phyloP scores from a whole-genome alignment of 2,888 invertebrate genomes.

The Scaptomyza flava region DNA sequence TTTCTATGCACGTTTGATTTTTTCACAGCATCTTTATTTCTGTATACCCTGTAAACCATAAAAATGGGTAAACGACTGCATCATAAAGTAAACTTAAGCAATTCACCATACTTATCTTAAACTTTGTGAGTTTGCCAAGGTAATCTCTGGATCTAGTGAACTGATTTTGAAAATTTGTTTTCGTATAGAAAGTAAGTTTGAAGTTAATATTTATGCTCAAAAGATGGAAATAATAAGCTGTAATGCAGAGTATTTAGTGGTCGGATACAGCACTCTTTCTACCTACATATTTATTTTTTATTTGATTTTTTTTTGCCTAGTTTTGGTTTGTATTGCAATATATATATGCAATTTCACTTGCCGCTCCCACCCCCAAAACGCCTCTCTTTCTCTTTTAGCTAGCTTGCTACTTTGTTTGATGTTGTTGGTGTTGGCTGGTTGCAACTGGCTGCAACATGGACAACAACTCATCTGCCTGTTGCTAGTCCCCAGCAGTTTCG shows the following conservation, averaged over 20 bases:
- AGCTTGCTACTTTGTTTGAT: conserved; percentile 7
- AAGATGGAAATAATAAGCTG: no score
- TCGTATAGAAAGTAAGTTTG: no score
- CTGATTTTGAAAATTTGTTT: no score
- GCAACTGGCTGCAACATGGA: conserved; percentile 41
- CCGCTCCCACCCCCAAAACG: conserved; percentile 7
- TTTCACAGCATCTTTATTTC: conserved; percentile 51
- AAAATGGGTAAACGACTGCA: neutral
- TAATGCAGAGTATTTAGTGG: neutral
- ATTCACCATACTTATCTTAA: no score
- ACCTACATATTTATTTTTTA: neutral
- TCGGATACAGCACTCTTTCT: neutral
- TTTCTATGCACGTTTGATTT: conserved; percentile 63
- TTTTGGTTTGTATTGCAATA: conserved; percentile 61
- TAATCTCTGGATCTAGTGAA: neutral
- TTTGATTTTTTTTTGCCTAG: conserved; percentile 48
- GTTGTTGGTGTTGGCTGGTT: conserved; percentile 25
- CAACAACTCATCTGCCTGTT: conserved; percentile 71
- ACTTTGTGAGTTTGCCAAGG: no score
- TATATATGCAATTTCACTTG: conserved; percentile 68
- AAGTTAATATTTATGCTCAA: no score
- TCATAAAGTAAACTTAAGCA: no score
- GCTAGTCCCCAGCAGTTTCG: conserved; percentile 9
- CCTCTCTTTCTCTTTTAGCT: conserved; percentile 15
- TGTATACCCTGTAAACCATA: neutral